These are phyloP conservation scores for Heliconius hewitsoni DNA, from an alignment of 1,140 invertebrate genomes.

Conservation along the genomic window DNA sequence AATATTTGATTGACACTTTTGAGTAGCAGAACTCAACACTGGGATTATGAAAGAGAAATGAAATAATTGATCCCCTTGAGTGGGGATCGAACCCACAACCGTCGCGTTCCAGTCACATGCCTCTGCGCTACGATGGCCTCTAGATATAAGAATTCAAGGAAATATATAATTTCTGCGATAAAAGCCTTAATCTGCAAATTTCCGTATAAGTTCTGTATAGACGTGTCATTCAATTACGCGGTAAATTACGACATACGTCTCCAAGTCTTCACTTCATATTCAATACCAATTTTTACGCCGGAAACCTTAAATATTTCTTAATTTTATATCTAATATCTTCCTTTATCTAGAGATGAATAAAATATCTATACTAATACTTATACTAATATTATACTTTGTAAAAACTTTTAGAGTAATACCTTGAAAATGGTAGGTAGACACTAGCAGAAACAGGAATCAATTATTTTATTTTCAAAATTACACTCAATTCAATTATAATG, in stretches of 20 bases:
- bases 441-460: not conserved
- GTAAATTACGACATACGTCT: not conserved
- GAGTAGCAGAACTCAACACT: too few species aligned
- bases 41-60: too few species aligned
- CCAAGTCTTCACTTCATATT: not conserved
- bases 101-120: not conserved
- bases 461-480: not conserved
- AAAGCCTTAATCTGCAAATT: not conserved
- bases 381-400: too few species aligned
- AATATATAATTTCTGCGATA: not conserved
- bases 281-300: not conserved
- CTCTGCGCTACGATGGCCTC: too few species aligned
- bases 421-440: too few species aligned
- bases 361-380: not conserved
- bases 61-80: not conserved
- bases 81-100: not conserved
- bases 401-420: too few species aligned
- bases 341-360: not conserved
- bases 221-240: conserved; percentile 10
- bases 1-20: too few species aligned
- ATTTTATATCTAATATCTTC: not conserved
- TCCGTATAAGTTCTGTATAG: not conserved
- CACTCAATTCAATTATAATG: too few species aligned
- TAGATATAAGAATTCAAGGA: not conserved
- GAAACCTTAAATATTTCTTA: not conserved